Evolutionary conservation across 2,888 invertebrate genomes (phyloP).

Genomic region (Pristionchus maxplancki): DNA sequence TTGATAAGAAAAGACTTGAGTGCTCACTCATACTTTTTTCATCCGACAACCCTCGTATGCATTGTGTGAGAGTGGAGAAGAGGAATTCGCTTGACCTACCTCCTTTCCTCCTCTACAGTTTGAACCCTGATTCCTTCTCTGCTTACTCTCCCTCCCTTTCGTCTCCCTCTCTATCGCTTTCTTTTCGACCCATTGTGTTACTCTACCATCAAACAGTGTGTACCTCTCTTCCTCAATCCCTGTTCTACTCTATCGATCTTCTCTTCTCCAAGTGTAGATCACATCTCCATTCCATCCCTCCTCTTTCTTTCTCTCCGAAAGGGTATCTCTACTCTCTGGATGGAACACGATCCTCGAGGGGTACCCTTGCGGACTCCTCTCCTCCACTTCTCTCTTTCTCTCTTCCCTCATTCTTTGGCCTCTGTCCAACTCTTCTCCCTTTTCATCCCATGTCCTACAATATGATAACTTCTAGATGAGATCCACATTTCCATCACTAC

Average conservation of each 20-base stretch:
- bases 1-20: constrained; percentile 38
- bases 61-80: constrained; percentile 21
- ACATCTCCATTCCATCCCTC: not conserved
- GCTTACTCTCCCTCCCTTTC: not conserved
- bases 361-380: not conserved
- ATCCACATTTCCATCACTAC: not conserved
- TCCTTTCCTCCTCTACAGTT: not conserved
- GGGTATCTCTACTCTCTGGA: constrained; percentile 29
- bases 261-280: constrained; percentile 16
- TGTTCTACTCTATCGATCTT: not conserved
- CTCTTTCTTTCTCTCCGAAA: constrained; percentile 4
- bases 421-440: not conserved
- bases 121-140: not conserved
- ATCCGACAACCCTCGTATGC: constrained; percentile 18
- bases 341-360: constrained; percentile 22
- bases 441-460: not conserved
- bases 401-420: not conserved
- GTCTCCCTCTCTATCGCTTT: not conserved
- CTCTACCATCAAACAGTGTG: constrained; percentile 18
- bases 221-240: not conserved
- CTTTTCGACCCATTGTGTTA: not conserved
- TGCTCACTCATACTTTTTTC: constrained; percentile 29
- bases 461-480: not conserved
- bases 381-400: constrained; percentile 5
- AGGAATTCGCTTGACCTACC: not conserved